A percentile compares a stretch with the other conserved stretches of the same genome.
These are phyloP conservation scores for Caenorhabditis becei DNA, from an alignment of 2,888 invertebrate species.

Conservation along the genomic window DNA sequence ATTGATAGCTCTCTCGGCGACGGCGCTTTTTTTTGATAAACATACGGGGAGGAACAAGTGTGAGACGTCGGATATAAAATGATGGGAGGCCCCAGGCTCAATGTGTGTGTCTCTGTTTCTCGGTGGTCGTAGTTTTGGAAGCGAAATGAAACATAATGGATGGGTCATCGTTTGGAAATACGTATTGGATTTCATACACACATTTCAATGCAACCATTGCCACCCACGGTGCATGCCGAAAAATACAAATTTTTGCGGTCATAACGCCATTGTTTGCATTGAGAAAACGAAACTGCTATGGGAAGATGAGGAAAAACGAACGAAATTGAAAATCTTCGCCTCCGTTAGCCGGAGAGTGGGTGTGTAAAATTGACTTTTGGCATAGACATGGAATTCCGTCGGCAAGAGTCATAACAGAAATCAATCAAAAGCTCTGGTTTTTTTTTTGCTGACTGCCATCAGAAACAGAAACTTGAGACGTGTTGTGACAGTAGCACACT, in stretches of 20 bases:
- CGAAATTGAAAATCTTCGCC: neutral
- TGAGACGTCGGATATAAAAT: slow-evolving; percentile 61
- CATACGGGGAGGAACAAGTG: slow-evolving; percentile 60
- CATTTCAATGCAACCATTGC: slow-evolving; percentile 58
- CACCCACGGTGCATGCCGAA: slow-evolving; percentile 18
- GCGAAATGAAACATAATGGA: slow-evolving; percentile 60
- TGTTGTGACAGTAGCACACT: slow-evolving; percentile 55
- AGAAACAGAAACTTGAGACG: neutral
- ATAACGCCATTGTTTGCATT: slow-evolving; percentile 13
- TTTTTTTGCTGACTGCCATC: neutral
- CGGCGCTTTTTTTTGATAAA: slow-evolving; percentile 56
- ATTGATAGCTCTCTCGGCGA: slow-evolving; percentile 51
- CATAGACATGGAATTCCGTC: neutral
- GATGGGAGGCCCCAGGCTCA: slow-evolving; percentile 48
- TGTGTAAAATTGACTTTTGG: slow-evolving; percentile 6
- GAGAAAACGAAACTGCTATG: slow-evolving; percentile 25
- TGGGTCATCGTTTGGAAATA: slow-evolving; percentile 53
- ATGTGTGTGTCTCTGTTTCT: slow-evolving; percentile 40
- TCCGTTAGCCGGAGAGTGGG: slow-evolving; percentile 23
- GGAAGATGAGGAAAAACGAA: neutral
- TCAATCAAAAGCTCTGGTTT: neutral
- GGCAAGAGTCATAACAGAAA: slow-evolving; percentile 2
- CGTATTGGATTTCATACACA: slow-evolving; percentile 57
- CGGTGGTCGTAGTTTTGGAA: slow-evolving; percentile 40
- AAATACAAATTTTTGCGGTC: slow-evolving; percentile 17